Evolutionary conservation across 2,113 vertebrate genomes (phyloP).

Genomic region (Physeter macrocephalus): DNA sequence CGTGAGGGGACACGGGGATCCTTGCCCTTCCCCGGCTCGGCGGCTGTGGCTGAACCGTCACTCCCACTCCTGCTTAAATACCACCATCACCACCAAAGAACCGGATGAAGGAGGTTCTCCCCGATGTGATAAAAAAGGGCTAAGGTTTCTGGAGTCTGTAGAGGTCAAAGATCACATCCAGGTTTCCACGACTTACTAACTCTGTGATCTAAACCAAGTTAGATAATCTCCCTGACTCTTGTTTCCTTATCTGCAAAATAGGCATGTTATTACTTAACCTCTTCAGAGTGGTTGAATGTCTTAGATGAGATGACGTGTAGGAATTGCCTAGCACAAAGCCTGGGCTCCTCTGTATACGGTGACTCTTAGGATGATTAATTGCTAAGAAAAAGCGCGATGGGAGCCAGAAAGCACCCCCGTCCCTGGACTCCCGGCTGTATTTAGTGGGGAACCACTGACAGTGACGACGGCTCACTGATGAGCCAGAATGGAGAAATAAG

Average conservation of each 20-base stretch:
- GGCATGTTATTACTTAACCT: not conserved
- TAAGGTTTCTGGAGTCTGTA: not conserved
- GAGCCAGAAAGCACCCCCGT: not conserved
- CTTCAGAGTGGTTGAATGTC: not conserved
- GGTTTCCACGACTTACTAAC: not conserved
- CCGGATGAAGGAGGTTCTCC: accelerated
- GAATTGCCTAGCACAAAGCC: not conserved
- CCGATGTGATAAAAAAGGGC: not conserved
- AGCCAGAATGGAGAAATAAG: not conserved
- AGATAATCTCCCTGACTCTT: not conserved
- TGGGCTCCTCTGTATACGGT: not conserved
- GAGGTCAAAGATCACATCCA: not conserved
- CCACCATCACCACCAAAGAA: accelerated
- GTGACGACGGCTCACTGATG: accelerated
- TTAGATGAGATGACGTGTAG: not conserved
- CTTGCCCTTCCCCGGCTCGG: accelerated
- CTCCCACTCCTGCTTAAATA: accelerated
- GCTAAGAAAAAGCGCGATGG: not conserved
- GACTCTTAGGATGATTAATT: not conserved
- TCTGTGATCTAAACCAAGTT: not conserved
- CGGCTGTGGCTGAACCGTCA: not conserved
- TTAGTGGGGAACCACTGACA: accelerated
- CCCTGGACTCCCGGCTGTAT: accelerated
- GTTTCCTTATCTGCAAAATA: not conserved
- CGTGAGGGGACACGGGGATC: accelerated